Conservation (phyloP, 2,797 vertebrate genomes). For the Notamacropus eugenii region DNA sequence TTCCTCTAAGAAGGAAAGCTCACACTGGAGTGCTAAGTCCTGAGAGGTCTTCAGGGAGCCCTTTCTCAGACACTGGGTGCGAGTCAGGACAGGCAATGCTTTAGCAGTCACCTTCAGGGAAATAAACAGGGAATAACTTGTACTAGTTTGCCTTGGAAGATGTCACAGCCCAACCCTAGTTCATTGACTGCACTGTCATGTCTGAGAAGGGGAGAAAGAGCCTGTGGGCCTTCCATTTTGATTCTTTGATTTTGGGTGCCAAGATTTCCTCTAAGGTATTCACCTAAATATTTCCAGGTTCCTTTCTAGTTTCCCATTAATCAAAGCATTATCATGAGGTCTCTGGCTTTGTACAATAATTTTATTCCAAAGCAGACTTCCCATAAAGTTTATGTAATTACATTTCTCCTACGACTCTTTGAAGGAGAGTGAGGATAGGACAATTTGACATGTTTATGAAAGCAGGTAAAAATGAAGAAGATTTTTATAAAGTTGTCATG, state of each 20-base stretch:
- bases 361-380: conserved; percentile 11
- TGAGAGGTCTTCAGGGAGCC: conserved; percentile 69
- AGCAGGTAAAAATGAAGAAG: background rate
- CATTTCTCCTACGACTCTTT: background rate
- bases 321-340: conserved; percentile 58
- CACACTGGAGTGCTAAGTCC: conserved; percentile 50
- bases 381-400: conserved; percentile 11
- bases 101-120: conserved; percentile 76
- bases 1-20: conserved; percentile 64
- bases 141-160: conserved; percentile 79
- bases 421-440: background rate
- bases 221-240: conserved; percentile 77
- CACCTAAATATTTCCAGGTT: conserved; percentile 61
- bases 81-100: conserved; percentile 71
- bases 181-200: conserved; percentile 65
- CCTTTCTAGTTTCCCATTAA: conserved; percentile 68
- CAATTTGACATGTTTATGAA: background rate
- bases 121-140: conserved; percentile 79
- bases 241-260: conserved; percentile 72
- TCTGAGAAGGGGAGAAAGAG: conserved; percentile 77
- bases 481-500: background rate
- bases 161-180: conserved; percentile 75
- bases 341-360: conserved; percentile 62
- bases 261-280: conserved; percentile 70
- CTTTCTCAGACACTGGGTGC: conserved; percentile 67